These are phyloP conservation scores for Ctenochaetus hawaiiensis DNA, from an alignment of 2,797 vertebrate species.

Conservation along the genomic window DNA sequence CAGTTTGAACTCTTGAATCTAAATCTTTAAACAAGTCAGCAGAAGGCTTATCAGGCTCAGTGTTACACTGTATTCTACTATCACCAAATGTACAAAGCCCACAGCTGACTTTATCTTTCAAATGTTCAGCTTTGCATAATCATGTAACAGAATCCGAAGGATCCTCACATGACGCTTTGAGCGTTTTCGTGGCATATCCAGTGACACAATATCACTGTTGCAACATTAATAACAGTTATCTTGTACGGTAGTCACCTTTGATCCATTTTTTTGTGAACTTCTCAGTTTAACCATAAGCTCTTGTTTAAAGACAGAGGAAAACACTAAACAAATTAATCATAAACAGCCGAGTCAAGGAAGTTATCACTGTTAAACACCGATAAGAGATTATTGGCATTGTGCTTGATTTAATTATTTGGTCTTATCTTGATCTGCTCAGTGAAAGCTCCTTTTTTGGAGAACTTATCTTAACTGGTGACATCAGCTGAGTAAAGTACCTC, in stretches of 20 bases:
- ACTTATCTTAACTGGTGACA: conserved; percentile 52
- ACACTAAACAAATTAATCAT: background rate
- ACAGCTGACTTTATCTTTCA: conserved; percentile 50
- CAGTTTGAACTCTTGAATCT: background rate
- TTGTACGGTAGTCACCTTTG: conserved; percentile 44
- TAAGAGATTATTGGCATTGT: background rate
- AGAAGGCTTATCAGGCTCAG: conserved; percentile 47
- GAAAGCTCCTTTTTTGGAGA: background rate
- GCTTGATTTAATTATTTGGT: background rate
- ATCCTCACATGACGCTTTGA: conserved; percentile 30
- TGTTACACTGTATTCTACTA: conserved; percentile 20
- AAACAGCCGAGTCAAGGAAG: background rate
- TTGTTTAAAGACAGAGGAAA: background rate
- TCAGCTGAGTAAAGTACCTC: conserved; percentile 43
- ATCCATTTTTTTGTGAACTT: conserved; percentile 16
- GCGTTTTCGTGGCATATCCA: conserved; percentile 10
- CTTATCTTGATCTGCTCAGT: background rate
- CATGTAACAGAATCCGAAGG: conserved; percentile 1
- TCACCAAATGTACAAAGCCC: conserved; percentile 45
- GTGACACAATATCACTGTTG: conserved; percentile 49
- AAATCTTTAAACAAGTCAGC: conserved; percentile 37
- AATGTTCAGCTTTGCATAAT: conserved; percentile 33
- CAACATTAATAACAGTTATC: conserved; percentile 56
- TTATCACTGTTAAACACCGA: background rate
- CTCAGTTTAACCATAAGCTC: background rate